Evolutionary conservation across 2,888 invertebrate species (phyloP).

Genomic region (Dryobota labecula): DNA sequence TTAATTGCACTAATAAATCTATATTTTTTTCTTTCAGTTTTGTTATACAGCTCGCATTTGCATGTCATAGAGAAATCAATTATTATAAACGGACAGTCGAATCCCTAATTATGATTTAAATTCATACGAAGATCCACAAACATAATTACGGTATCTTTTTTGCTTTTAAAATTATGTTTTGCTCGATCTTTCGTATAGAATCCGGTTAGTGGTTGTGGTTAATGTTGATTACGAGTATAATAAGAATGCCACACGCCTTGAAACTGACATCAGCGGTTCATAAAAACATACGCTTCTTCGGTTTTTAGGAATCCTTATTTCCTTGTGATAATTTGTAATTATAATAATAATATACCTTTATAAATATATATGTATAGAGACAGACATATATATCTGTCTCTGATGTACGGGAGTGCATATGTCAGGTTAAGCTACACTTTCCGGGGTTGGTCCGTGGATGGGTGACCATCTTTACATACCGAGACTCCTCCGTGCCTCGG

Average conservation of each 20-base stretch:
- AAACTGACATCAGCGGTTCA: constrained; percentile 46
- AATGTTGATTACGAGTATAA: constrained; percentile 34
- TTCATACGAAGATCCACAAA: constrained; percentile 3
- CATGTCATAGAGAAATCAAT: background rate
- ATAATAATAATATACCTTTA: no score
- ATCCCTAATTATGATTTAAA: background rate
- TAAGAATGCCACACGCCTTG: constrained; percentile 46
- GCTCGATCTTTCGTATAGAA: constrained; percentile 36
- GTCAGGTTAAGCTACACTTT: no score
- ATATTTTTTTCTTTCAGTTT: background rate
- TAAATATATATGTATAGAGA: no score
- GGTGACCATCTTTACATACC: no score
- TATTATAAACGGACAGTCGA: background rate
- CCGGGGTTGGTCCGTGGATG: no score
- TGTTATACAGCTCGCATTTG: background rate
- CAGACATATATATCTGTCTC: no score
- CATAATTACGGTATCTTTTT: constrained; percentile 27
- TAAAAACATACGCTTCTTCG: constrained; percentile 30
- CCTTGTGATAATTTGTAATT: background rate
- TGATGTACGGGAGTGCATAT: no score
- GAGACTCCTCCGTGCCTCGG: no score
- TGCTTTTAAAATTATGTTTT: constrained; percentile 20
- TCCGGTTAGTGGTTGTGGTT: constrained; percentile 54
- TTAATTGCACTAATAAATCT: background rate
- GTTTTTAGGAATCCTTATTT: constrained; percentile 14